Conservation (phyloP, 2,113 vertebrate species). For the Loxodonta africana region DNA sequence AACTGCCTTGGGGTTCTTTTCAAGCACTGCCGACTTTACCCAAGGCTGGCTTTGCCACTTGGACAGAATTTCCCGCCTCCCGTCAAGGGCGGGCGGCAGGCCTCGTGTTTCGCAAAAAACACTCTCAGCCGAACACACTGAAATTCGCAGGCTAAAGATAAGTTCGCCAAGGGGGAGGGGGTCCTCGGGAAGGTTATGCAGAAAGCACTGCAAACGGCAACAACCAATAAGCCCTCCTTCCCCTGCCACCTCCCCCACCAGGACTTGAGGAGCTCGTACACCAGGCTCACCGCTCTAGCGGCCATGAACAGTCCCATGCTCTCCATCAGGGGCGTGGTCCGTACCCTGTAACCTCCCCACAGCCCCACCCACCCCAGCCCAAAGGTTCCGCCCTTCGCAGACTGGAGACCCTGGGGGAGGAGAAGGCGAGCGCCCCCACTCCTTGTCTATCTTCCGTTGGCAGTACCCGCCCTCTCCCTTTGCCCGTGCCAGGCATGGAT, state of each 20-base stretch:
- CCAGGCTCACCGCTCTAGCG: neutral
- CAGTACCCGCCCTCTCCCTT: neutral
- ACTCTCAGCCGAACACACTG: neutral
- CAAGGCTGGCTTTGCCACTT: neutral
- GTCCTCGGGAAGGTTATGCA: neutral
- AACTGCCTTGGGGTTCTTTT: neutral
- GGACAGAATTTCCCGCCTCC: neutral
- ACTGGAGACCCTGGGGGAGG: neutral
- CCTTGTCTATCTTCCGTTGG: neutral
- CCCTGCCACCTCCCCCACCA: neutral
- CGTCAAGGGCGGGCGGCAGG: neutral
- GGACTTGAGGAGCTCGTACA: neutral
- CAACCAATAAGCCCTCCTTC: too few relatives aligned
- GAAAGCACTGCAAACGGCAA: neutral
- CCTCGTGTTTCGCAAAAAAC: neutral
- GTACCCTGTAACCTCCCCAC: neutral
- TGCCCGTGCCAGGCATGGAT: neutral
- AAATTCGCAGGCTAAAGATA: neutral
- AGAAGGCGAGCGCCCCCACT: neutral
- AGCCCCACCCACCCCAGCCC: neutral
- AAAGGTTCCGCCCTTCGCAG: neutral
- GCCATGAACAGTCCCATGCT: neutral
- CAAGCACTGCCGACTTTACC: neutral
- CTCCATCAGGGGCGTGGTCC: neutral
- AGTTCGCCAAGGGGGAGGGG: neutral